These are phyloP conservation scores for Isichthys henryi DNA, from an alignment of 2,113 vertebrate genomes.

Conservation along the genomic window DNA sequence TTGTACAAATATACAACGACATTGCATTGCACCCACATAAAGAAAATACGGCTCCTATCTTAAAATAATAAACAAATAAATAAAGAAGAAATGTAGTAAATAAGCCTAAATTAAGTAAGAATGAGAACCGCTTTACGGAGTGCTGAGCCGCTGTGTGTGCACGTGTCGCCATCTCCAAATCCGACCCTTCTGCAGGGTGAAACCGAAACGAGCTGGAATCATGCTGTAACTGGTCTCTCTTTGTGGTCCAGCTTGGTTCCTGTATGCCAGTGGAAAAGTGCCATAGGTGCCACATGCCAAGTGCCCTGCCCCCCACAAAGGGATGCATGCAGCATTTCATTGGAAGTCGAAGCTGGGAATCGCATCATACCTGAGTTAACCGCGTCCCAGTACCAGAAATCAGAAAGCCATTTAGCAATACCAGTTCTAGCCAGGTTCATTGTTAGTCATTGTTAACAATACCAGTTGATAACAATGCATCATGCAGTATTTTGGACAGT, in stretches of 20 bases:
- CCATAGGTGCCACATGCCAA: background rate
- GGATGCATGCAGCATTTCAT: background rate
- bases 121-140: too few species aligned
- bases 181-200: background rate
- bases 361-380: background rate
- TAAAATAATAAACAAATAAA: too few species aligned
- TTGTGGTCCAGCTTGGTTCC: background rate
- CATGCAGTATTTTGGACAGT: background rate
- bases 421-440: background rate
- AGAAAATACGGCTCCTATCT: too few species aligned
- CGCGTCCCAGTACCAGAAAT: background rate
- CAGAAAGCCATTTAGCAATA: background rate
- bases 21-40: too few species aligned
- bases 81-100: too few species aligned
- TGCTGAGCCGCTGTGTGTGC: too few species aligned
- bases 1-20: too few species aligned
- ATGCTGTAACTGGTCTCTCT: background rate
- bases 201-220: background rate
- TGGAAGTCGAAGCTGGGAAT: background rate
- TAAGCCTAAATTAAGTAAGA: too few species aligned
- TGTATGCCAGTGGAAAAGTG: background rate
- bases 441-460: background rate
- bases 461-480: background rate
- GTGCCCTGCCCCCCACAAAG: background rate
- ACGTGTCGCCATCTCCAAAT: background rate